Conservation (phyloP, 2,113 vertebrate genomes). For the Blennius ocellaris region DNA sequence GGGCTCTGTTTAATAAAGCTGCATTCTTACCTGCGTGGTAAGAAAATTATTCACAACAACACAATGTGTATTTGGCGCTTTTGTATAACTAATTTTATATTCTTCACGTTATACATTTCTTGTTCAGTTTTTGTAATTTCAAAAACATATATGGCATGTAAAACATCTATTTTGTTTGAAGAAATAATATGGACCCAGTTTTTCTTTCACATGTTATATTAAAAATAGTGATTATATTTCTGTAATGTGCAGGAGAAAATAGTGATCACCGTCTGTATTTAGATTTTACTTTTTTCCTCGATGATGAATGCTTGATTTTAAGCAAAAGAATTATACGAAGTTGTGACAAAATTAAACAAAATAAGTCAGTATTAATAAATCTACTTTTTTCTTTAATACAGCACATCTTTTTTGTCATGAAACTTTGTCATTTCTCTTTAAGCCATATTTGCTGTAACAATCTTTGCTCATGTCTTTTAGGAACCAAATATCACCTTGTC, state of each 20-base stretch:
- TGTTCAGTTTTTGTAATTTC: conserved; percentile 15
- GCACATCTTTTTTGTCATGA: conserved; percentile 24
- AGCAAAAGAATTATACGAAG: neutral
- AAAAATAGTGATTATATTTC: neutral
- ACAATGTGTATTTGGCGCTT: neutral
- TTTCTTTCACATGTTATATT: neutral
- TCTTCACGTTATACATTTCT: conserved; percentile 11
- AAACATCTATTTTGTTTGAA: neutral
- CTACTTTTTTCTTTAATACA: conserved; percentile 9
- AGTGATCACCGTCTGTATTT: neutral
- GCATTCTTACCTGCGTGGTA: conserved; percentile 17
- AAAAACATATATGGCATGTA: conserved; percentile 10
- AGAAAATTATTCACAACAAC: conserved; percentile 17
- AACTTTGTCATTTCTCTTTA: conserved; percentile 10
- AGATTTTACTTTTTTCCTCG: conserved; percentile 3
- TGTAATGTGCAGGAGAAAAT: neutral
- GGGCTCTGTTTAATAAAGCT: conserved; percentile 24
- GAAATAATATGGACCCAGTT: neutral
- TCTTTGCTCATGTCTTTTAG: conserved; percentile 12
- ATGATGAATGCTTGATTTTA: conserved; percentile 10
- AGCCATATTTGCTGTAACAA: conserved; percentile 18
- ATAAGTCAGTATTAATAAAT: neutral
- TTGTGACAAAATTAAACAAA: neutral
- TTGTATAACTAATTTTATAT: neutral
- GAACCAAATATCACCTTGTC: conserved; percentile 44